Evolutionary conservation across 2,113 vertebrate genomes (phyloP), one percentile per base, ranked within the genome.

Genomic region (Cephalopterus ornatus): DNA sequence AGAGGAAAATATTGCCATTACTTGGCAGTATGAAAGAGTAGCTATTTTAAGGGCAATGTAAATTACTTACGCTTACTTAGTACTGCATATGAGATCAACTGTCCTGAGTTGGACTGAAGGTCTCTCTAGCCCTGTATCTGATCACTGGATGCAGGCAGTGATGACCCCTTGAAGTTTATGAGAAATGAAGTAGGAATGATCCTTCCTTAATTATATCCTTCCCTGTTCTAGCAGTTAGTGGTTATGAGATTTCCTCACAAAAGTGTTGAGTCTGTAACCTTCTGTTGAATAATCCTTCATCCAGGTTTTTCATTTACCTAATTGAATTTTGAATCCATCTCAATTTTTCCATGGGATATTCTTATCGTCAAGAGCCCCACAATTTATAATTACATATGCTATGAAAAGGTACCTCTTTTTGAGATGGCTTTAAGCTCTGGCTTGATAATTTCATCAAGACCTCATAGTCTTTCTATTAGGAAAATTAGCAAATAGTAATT

Each of bases 241-340:
- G 41, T 80, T 91, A 70, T 58, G 56, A 74, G 68, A 77, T 77
- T 89, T 88, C 72, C 59, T 86, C 37, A 62, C 76, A 66, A 73
- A 77, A 80, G 73, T 70, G 35, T n/a, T 73, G 37, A 68, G 33
- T 76, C 59, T 74, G 28, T 89, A 80, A 24, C 28, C 39, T 81
- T 89, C 67, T 89, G 59, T 21, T 74, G 50, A 92, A 61, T 92
- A 97, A 92, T 87, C 87, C 55, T 58, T 56, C 35, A 50, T 22
- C 77, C 44, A 80, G 6, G 14, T 33, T 84, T 93, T 87, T 92
- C 22, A 92, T 89, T 92, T 89, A 42, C 66, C 65, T 96, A 59
- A 92, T 94, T 87, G 80, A 55, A 87, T 94, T 86, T 80, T 75
- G 8, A 89, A 91, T 84, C 68, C 28, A 55, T 44, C 73, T 76